Evolutionary conservation across 2,888 invertebrate genomes (phyloP).

Genomic region (Ormyrus labotus): DNA sequence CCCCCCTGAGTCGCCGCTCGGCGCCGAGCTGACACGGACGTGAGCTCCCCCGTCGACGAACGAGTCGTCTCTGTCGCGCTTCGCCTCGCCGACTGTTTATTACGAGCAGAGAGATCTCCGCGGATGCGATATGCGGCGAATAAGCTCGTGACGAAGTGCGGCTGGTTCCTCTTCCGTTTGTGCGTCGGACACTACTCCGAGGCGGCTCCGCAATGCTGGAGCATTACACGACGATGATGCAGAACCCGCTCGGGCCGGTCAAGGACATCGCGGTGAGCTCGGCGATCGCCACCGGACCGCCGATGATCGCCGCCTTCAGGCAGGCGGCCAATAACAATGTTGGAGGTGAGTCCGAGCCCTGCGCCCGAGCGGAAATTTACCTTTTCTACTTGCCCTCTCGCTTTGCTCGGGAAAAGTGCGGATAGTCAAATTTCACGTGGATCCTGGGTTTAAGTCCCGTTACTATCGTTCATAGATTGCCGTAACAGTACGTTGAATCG

Average conservation of each 20-base stretch:
- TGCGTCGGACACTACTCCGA: background rate
- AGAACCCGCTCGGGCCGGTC: constrained; percentile 57
- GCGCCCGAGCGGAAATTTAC: too few species aligned
- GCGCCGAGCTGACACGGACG: too few species aligned
- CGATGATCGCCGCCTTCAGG: constrained; percentile 62
- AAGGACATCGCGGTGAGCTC: constrained; percentile 62
- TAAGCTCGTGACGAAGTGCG: constrained; percentile 25
- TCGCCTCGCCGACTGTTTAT: too few species aligned
- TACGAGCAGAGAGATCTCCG: too few species aligned
- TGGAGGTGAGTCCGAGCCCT: constrained; percentile 61
- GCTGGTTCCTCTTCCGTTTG: too few species aligned
- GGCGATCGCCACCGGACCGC: constrained; percentile 60
- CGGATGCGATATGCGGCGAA: background rate
- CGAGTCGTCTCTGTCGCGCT: too few species aligned
- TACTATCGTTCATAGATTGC: too few species aligned
- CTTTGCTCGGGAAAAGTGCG: background rate
- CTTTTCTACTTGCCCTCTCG: background rate
- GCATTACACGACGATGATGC: constrained; percentile 49
- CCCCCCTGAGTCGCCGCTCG: constrained; percentile 18
- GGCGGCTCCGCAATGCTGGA: constrained; percentile 41
- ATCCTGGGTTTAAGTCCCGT: too few species aligned
- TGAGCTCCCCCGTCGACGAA: too few species aligned
- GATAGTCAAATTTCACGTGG: background rate
- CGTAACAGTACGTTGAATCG: too few species aligned
- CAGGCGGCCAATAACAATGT: constrained; percentile 68